Evolutionary conservation across 1,140 invertebrate species (phyloP).

Genomic region (Drosophila nikananu): DNA sequence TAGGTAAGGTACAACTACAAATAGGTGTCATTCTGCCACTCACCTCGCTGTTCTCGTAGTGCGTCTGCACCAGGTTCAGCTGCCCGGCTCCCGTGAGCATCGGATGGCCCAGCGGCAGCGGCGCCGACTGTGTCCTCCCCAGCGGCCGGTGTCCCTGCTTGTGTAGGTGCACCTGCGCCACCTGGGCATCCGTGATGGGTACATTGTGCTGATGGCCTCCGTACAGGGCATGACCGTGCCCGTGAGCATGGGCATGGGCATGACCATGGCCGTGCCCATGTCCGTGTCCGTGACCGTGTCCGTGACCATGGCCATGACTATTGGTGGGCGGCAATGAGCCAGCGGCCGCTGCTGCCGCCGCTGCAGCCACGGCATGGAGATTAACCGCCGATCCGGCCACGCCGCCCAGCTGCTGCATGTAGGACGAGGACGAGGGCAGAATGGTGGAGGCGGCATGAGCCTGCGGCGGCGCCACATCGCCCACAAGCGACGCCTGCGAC

Average conservation of each 20-base stretch:
- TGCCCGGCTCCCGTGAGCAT: conserved; percentile 89
- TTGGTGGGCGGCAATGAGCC: conserved; percentile 56
- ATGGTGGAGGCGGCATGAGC: conserved; percentile 77
- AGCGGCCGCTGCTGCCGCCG: conserved; percentile 57
- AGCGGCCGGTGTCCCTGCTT: conserved; percentile 92
- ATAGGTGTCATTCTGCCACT: conserved; percentile 4
- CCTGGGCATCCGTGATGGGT: conserved; percentile 86
- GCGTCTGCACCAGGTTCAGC: conserved; percentile 85
- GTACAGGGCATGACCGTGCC: conserved; percentile 15
- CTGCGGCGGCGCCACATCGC: conserved; percentile 79
- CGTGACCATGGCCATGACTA: conserved; percentile 44
- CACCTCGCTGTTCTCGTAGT: conserved; percentile 88
- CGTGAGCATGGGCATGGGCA: conserved; percentile 6
- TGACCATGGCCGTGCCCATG: conserved; percentile 24
- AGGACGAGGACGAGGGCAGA: conserved; percentile 69
- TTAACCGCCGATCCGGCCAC: conserved; percentile 60
- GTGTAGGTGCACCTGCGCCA: conserved; percentile 90
- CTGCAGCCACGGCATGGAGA: conserved; percentile 68
- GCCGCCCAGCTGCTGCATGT: conserved; percentile 58
- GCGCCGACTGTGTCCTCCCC: conserved; percentile 96
- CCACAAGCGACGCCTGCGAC: conserved; percentile 74
- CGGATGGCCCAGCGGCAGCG: conserved; percentile 97
- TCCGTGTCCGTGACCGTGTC: conserved; percentile 7
- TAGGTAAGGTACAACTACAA: rapidly evolving
- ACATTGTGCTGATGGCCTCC: conserved; percentile 48